Base-by-base conservation (phyloP, 2,113 vertebrate genomes). In the Meriones unguiculatus region DNA sequence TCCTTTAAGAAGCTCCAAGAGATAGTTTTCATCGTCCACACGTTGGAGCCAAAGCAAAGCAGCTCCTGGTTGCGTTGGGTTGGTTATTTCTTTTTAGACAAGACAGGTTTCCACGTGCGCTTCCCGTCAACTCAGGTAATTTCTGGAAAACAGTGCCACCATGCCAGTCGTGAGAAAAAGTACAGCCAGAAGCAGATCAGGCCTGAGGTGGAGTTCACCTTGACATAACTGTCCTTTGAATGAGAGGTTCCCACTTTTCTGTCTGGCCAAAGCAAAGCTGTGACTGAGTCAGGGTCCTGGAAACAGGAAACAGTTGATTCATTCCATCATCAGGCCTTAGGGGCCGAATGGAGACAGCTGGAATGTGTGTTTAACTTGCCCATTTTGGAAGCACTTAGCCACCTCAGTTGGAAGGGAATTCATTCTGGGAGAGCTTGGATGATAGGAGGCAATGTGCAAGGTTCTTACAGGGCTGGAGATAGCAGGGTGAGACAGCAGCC, bases 371-470 rank as follows among this genome's bases (percentile, higher is more conserved):
- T 57, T 73, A 87, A 50, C 54, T 80, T 0, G 0, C 89, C 69
- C 92, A 93, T 89, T 93, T 94, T 73, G 15, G 0, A 5, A 95
- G 54, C 25, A 65, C 95, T 91, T 92, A 87, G 96, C 92, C 96
- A 91, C 94, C 95, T 96, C 87, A 75, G 7, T 13, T 52, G 50
- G 87, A 35, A 95, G 97, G 32, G 82, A 96, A 93, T 86, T 59
- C 0, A 4, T 93, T 95, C 92, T 94, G 93, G 95, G 92, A 93
- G 96, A 96, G 92, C 97, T 97, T 41, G 22, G 64, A 76, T 57
- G 93, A 87, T 57, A 92, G 82, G 96, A 96, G 91, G 89, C 76
- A 93, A 82, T 70, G 96, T 96, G 97, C 96, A 95, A 86, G 93
- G 76, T 94, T 87, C 90, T 67, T 78, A 84, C 0, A 24, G 73